phyloP scores from a whole-genome alignment of 1,140 invertebrate species.

The Bombus pyrosoma region DNA sequence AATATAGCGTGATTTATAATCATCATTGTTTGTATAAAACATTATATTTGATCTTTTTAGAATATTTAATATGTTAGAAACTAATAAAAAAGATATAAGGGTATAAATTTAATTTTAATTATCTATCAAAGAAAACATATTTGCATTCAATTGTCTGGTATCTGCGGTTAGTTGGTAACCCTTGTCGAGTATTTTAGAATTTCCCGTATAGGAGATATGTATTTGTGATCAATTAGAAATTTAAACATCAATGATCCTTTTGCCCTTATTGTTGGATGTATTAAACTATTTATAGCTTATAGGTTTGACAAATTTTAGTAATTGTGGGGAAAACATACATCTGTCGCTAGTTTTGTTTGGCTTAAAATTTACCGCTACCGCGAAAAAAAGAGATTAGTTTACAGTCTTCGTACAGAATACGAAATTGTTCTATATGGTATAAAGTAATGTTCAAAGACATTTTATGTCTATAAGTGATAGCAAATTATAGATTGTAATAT shows the following conservation, averaged over 20 bases:
- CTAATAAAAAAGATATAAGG: too few relatives aligned
- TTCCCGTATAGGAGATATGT: not conserved
- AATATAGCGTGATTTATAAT: slow-evolving; percentile 15
- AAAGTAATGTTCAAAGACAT: not conserved
- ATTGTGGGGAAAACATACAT: not conserved
- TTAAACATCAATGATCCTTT: not conserved
- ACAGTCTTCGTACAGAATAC: not conserved
- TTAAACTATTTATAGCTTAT: not conserved
- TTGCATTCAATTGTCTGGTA: not conserved
- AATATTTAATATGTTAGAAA: not conserved
- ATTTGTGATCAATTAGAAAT: not conserved
- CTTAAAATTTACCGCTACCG: slow-evolving; percentile 4
- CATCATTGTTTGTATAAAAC: not conserved
- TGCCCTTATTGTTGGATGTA: not conserved
- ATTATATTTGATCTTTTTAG: too few relatives aligned
- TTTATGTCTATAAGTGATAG: not conserved
- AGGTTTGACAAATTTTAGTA: not conserved
- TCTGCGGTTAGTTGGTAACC: slow-evolving; percentile 14
- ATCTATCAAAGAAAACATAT: not conserved
- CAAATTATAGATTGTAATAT: not conserved
- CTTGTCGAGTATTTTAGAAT: not conserved
- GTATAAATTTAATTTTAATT: not conserved
- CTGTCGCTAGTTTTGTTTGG: not conserved
- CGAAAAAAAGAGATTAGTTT: not conserved
- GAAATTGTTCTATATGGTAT: not conserved